Evolutionary conservation across 2,797 vertebrate species (phyloP).

Genomic region (Meriones psammophilus): DNA sequence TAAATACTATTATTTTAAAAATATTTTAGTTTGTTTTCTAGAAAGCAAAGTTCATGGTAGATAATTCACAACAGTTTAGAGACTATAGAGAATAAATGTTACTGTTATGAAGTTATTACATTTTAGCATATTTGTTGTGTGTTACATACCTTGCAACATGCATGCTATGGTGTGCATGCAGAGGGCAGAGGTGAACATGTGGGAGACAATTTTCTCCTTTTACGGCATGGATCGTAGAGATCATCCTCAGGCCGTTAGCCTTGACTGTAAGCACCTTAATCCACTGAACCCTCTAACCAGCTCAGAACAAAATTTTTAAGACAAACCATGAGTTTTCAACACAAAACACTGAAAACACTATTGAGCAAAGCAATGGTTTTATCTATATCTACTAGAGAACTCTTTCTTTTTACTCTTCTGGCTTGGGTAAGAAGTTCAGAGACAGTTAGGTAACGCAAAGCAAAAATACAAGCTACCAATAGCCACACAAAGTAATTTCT

Average conservation of each 20-base stretch:
- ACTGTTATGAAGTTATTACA: neutral
- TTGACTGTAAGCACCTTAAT: neutral
- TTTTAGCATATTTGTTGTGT: neutral
- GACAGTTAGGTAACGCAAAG: neutral
- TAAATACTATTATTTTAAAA: neutral
- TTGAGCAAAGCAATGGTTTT: neutral
- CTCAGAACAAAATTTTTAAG: neutral
- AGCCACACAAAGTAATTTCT: neutral
- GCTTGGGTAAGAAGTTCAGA: neutral
- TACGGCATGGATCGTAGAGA: neutral
- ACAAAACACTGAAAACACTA: slow-evolving; percentile 3
- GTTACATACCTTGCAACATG: neutral
- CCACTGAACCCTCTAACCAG: neutral
- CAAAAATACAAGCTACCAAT: slow-evolving; percentile 1
- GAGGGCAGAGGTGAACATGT: neutral
- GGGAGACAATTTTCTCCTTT: neutral
- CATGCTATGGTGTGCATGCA: neutral
- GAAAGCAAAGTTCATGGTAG: neutral
- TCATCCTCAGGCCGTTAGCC: neutral
- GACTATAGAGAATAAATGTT: slow-evolving; percentile 1
- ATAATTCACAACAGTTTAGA: slow-evolving; percentile 1
- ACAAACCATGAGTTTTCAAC: neutral
- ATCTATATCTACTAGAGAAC: neutral
- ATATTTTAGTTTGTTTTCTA: slow-evolving; percentile 2
- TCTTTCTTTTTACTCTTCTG: neutral